phyloP scores from a whole-genome alignment of 64 coral and sea anemone species.

The Orbicella faveolata region DNA sequence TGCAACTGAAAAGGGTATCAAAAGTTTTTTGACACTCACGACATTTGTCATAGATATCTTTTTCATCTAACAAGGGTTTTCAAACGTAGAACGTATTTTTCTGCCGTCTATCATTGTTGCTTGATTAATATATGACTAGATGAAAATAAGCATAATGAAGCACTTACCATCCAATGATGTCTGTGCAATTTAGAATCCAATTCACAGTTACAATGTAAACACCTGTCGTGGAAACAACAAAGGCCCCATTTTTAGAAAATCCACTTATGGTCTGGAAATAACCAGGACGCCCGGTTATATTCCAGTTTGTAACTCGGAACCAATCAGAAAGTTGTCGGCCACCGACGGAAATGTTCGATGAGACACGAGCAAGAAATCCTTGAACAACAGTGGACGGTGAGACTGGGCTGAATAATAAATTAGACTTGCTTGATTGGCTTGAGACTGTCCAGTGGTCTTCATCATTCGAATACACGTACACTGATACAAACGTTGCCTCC shows the following conservation, averaged over 20 bases:
- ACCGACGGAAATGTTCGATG: slow-evolving; percentile 40
- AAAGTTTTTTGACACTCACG: no score
- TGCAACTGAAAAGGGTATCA: no score
- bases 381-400: slow-evolving; percentile 10
- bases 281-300: slow-evolving; percentile 39
- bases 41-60: no score
- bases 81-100: no score
- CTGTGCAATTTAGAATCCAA: slow-evolving; percentile 37
- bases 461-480: slow-evolving; percentile 56
- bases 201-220: slow-evolving; percentile 63
- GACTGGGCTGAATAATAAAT: slow-evolving; percentile 27
- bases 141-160: neutral
- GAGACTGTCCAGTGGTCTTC: slow-evolving; percentile 51
- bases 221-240: slow-evolving; percentile 50
- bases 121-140: neutral
- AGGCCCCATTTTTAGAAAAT: slow-evolving; percentile 47
- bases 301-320: slow-evolving; percentile 57
- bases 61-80: no score
- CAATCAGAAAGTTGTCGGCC: slow-evolving; percentile 4
- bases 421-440: slow-evolving; percentile 68
- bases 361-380: slow-evolving; percentile 55
- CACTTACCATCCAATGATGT: slow-evolving; percentile 16
- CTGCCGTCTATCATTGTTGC: neutral
- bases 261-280: slow-evolving; percentile 50
- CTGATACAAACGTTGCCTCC: slow-evolving; percentile 49